Conservation (phyloP, 2,888 invertebrate genomes). For the Noctua janthina region DNA sequence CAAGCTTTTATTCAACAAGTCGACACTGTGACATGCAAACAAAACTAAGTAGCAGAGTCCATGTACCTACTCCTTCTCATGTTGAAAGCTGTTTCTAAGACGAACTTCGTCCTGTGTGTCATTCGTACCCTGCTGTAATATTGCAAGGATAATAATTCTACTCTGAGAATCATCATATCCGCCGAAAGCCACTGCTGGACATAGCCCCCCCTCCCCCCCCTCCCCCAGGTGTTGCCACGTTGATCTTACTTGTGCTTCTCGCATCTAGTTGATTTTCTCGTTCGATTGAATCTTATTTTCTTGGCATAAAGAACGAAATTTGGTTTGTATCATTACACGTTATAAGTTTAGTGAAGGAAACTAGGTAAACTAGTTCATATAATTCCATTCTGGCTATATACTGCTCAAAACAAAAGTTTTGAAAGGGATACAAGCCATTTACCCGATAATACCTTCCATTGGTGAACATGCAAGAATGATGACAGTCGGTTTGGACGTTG, state of each 20-base stretch:
- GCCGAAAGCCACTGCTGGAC: background rate
- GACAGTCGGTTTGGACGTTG: background rate
- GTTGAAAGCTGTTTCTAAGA: background rate
- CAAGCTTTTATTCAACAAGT: slow-evolving; percentile 13
- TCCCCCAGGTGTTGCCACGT: background rate
- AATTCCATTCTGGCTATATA: background rate
- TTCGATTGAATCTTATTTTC: background rate
- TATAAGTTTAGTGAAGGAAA: background rate
- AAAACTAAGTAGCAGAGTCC: background rate
- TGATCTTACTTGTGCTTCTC: background rate
- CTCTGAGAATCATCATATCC: slow-evolving; percentile 2
- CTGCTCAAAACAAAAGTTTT: background rate
- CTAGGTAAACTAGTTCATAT: background rate
- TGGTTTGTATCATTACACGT: slow-evolving; percentile 5
- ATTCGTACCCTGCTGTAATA: background rate
- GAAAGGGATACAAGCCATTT: background rate
- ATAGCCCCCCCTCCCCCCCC: too few relatives aligned
- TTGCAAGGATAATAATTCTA: background rate
- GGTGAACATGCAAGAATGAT: background rate
- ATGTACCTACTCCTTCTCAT: background rate
- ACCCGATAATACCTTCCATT: background rate
- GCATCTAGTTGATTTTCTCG: background rate
- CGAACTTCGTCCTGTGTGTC: background rate
- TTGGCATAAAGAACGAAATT: background rate
- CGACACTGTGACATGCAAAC: slow-evolving; percentile 1